These are phyloP conservation scores for Dynastes grantii DNA, from an alignment of 2,888 invertebrate genomes.

Conservation along the genomic window DNA sequence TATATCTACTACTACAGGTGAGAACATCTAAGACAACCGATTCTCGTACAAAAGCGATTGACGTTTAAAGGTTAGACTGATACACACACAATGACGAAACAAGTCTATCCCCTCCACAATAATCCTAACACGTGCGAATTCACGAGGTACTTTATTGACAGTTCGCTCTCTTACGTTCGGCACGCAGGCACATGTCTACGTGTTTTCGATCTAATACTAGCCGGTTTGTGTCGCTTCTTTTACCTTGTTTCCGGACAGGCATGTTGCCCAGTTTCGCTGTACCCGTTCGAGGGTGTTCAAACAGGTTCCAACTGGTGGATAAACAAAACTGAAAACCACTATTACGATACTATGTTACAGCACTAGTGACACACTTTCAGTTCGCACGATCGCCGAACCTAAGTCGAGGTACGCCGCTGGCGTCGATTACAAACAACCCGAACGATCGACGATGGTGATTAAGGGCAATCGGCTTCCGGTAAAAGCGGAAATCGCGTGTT, in stretches of 20 bases:
- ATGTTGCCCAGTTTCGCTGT: constrained; percentile 27
- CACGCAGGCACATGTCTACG: background rate
- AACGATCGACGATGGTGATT: constrained; percentile 31
- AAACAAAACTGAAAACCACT: constrained; percentile 25
- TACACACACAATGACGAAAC: constrained; percentile 12
- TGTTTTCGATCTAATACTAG: constrained; percentile 20
- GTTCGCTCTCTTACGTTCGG: background rate
- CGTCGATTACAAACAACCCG: constrained; percentile 24
- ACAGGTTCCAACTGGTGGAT: constrained; percentile 37
- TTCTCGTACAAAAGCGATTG: constrained; percentile 24
- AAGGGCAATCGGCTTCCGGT: constrained; percentile 32
- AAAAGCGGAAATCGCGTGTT: constrained; percentile 41
- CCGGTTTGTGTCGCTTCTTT: constrained; percentile 1
- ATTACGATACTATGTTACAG: constrained; percentile 6
- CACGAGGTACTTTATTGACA: constrained; percentile 41
- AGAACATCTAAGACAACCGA: constrained; percentile 23
- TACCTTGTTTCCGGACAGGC: constrained; percentile 39
- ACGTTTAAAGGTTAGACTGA: constrained; percentile 29
- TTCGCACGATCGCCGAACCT: constrained; percentile 29
- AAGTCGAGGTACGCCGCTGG: constrained; percentile 7
- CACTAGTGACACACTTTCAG: constrained; percentile 43
- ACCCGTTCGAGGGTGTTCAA: constrained; percentile 20
- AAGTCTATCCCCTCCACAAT: constrained; percentile 20
- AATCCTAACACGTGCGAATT: constrained; percentile 37
- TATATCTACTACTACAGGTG: no score